These are phyloP conservation scores for Fulmarus glacialis DNA, from an alignment of 2,113 vertebrate genomes.

Conservation along the genomic window DNA sequence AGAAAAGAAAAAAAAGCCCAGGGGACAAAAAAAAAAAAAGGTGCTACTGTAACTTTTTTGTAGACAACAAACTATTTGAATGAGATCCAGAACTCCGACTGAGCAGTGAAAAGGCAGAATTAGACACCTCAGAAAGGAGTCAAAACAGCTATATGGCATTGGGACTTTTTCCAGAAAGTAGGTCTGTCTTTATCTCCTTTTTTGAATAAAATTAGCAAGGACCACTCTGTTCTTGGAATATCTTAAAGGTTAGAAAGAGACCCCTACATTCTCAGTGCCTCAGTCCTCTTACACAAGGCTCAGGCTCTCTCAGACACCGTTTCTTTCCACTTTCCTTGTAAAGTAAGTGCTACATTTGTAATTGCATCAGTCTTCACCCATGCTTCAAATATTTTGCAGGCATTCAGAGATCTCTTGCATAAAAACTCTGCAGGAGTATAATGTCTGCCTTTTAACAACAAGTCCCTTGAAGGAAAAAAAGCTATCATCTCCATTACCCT, in stretches of 20 bases:
- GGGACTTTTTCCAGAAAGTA: neutral
- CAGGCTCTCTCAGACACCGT: neutral
- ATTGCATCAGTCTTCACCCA: neutral
- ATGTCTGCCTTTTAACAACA: neutral
- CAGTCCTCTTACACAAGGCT: neutral
- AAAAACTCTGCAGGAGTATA: neutral
- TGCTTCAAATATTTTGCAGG: neutral
- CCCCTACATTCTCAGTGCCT: neutral
- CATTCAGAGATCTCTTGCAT: neutral
- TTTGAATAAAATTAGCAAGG: neutral
- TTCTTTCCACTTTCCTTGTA: neutral
- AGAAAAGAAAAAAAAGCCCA: neutral
- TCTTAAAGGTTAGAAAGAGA: neutral
- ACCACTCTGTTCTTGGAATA: neutral
- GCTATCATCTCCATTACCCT: neutral
- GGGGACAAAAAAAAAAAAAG: neutral
- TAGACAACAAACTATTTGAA: neutral
- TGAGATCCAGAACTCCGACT: neutral
- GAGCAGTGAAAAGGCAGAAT: neutral
- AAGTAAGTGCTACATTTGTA: neutral
- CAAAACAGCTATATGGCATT: neutral
- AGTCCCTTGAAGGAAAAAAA: neutral
- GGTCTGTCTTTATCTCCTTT: neutral
- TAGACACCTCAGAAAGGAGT: neutral
- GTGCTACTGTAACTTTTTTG: neutral